These are phyloP conservation scores for Molorchus minor DNA, from an alignment of 2,888 invertebrate genomes.

Conservation along the genomic window DNA sequence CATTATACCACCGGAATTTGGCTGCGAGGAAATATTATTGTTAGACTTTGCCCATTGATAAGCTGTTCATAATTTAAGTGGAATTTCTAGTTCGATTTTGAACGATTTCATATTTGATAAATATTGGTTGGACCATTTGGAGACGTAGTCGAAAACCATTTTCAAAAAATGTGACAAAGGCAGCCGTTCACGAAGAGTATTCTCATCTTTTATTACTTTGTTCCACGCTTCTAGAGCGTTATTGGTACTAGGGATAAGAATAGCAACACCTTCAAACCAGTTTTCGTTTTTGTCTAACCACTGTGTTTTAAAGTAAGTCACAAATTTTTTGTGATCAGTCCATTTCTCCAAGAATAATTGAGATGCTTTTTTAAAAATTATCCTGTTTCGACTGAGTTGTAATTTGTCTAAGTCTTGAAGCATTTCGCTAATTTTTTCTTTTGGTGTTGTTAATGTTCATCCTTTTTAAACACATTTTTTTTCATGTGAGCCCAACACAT, in stretches of 20 bases:
- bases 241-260: constrained; percentile 5
- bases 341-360: constrained; percentile 44
- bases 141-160: constrained; percentile 4
- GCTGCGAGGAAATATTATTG: too few species aligned
- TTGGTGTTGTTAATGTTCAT: too few species aligned
- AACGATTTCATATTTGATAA: constrained; percentile 1
- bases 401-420: not conserved
- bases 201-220: constrained; percentile 14
- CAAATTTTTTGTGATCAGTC: constrained; percentile 9
- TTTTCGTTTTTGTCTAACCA: constrained; percentile 22
- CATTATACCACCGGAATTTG: too few species aligned
- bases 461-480: constrained; percentile 41
- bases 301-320: constrained; percentile 20
- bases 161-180: constrained; percentile 13
- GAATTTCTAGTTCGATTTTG: not conserved
- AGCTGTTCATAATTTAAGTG: constrained; percentile 5
- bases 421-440: not conserved
- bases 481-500: constrained; percentile 47
- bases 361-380: constrained; percentile 43
- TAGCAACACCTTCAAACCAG: constrained; percentile 18
- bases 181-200: not conserved
- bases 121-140: constrained; percentile 15
- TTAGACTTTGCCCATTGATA: too few species aligned
- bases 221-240: constrained; percentile 19
- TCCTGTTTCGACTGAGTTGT: constrained; percentile 3